Conservation (phyloP, 2,797 vertebrate genomes). For the Danio jaintianensis region DNA sequence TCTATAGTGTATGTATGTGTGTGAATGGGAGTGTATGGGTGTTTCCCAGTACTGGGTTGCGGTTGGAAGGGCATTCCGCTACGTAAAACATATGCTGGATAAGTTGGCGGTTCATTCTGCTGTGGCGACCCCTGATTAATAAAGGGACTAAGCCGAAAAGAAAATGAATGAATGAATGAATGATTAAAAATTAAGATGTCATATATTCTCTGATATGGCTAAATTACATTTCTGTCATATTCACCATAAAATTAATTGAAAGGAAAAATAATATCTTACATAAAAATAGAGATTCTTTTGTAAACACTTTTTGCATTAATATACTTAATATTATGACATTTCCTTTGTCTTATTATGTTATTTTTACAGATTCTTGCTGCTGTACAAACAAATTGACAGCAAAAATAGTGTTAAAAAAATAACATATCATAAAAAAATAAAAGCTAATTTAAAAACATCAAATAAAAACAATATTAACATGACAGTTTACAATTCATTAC, state of each 20-base stretch:
- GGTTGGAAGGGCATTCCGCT: no score
- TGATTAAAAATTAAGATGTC: no score
- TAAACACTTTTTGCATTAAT: neutral
- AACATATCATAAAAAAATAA: neutral
- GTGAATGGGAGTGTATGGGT: no score
- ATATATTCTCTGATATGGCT: neutral
- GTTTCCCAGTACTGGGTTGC: no score
- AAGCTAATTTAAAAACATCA: neutral
- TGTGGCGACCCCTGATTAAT: no score
- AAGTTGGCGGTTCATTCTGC: no score
- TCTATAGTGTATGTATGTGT: no score
- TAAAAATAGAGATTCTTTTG: neutral
- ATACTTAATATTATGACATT: neutral
- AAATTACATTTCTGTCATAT: neutral
- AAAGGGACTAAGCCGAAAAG: no score
- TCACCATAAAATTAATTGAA: neutral
- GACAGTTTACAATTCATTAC: neutral
- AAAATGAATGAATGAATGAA: no score
- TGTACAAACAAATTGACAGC: neutral
- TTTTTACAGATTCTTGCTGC: neutral
- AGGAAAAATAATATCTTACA: neutral
- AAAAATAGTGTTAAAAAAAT: neutral
- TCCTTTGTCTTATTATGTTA: neutral
- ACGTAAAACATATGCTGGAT: no score
- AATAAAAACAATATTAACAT: neutral